Percentiles rank a stretch among this genome's conserved stretches.
Conservation (phyloP, 2,113 vertebrate genomes). For the Dermatemys mawii region DNA sequence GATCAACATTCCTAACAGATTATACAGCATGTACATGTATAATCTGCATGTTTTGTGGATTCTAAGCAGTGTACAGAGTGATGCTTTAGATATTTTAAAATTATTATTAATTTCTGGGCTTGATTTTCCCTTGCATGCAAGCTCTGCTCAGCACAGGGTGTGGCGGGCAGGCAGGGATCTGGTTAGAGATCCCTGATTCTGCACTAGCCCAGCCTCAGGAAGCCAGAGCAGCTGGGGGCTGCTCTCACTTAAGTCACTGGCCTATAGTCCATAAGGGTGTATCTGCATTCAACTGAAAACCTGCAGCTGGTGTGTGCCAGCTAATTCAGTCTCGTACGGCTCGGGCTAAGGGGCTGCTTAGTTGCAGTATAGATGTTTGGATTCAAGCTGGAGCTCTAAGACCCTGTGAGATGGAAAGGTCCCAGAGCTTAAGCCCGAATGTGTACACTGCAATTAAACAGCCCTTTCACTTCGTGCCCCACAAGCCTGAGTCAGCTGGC, state of each 20-base stretch:
- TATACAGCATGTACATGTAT: background rate
- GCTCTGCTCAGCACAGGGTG: accelerated
- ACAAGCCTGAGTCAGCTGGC: no score
- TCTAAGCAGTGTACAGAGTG: background rate
- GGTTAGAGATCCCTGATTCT: background rate
- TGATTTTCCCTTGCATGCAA: background rate
- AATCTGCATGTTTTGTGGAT: background rate
- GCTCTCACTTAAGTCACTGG: accelerated
- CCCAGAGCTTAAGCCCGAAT: background rate
- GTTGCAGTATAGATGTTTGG: background rate
- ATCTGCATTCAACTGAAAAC: background rate
- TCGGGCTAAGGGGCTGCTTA: background rate
- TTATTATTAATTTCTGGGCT: background rate
- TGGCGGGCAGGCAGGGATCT: background rate
- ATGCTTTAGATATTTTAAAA: background rate
- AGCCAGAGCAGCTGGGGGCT: accelerated
- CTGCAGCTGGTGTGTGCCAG: background rate
- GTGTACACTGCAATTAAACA: no score
- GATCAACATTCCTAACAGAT: background rate
- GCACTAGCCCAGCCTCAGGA: accelerated
- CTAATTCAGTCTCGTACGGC: background rate
- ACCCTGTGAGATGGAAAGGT: background rate
- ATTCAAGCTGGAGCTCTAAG: background rate
- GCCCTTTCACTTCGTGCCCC: no score
- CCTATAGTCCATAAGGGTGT: accelerated